Base-by-base conservation (phyloP, 2,797 vertebrate species). In the Sebastes hubbsi region DNA sequence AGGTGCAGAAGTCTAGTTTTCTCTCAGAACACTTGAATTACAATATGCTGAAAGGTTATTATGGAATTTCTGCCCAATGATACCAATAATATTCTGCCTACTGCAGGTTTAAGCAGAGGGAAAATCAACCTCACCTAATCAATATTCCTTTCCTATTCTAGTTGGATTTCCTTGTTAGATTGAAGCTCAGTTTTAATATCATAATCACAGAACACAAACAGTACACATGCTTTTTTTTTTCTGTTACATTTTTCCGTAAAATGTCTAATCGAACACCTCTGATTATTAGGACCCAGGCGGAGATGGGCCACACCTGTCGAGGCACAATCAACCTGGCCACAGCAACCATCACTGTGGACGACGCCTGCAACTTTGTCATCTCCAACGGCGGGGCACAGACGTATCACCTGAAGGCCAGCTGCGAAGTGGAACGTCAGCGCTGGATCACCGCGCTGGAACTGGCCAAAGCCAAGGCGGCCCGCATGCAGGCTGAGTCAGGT, bases 341-440 rank as follows among this genome's bases (percentile, higher is more conserved):
- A 0, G 98, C 98, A 70, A 98, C 97, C 66, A 99, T 99, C 88
- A 94, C 96, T 0, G 98, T 99, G 86, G 98, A 99, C 70, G 98
- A 99, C n/a, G 98, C 98, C n/a, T 99, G 98, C 87, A 99, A 99
- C 89, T 99, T 99, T 72, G 96, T 99, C 80, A 99, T 99, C 88
- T 98, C 98, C 56, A 99, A 99, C 0, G 98, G 98, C 0, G 98
- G 98, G 0, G 97, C 98, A 0, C 98, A 99, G 95, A 99, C 98
- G 2, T 99, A 99, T 88, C 98, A 99, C 88, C 93, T 99, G 82
- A 99, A 99, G 90, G 98, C 98, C 74, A 99, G 96, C 94, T 98
- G 98, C 0, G 98, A 99, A 89, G 98, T 99, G 87, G 98, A 99
- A 63, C 95, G 98, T 13, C 98, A 99, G 77, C 96, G 97, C 71